Evolutionary conservation across 2,113 vertebrate species (phyloP), one percentile per base, ranked within the genome.

Genomic region (Cricetomys ansorgei): DNA sequence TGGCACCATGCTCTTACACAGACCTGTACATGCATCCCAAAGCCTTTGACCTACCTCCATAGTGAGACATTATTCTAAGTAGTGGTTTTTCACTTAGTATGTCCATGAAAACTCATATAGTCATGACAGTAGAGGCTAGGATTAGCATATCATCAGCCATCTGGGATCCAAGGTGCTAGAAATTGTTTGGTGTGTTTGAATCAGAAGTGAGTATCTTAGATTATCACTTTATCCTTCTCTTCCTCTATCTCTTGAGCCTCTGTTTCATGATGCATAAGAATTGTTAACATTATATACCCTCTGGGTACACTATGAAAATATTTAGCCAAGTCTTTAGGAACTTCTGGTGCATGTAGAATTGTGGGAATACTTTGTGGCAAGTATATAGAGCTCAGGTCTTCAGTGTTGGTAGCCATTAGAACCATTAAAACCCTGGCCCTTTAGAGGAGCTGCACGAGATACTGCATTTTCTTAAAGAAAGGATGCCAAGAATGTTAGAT

Each of bases 291-390:
- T 92, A 67, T 5, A 10, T 67, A 59, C 75, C 67, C 45, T 72
- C 90, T 21, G 85, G 50, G 37, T 29, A 59, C 19, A 69, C 21
- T 62, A 19, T 27, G 5, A 88, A 73, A 50, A 53, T 84, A 75
- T 95, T 65, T 85, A 96, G 62, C 91, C 27, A 62, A 15, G 48
- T 88, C 83, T 67, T 91, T 88, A 69, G 43, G 50, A 89, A 45
- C n/a, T 43, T 17, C 72, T 27, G 79, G 43, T 81, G 45, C 34
- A 50, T 70, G 19, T 25, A 64, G 72, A 76, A 34, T 86, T 86
- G 85, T 80, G 62, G 53, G 62, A 67, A 45, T n/a, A 11, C n/a
- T 91, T 12, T 10, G 13, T 10, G 43, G 84, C 8, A 70, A 76
- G 48, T 37, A 72, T 27, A 55, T 62, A 57, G 75, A 89, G 76